Base-by-base conservation (phyloP, 2,113 vertebrate genomes). In the Paralichthys olivaceus region DNA sequence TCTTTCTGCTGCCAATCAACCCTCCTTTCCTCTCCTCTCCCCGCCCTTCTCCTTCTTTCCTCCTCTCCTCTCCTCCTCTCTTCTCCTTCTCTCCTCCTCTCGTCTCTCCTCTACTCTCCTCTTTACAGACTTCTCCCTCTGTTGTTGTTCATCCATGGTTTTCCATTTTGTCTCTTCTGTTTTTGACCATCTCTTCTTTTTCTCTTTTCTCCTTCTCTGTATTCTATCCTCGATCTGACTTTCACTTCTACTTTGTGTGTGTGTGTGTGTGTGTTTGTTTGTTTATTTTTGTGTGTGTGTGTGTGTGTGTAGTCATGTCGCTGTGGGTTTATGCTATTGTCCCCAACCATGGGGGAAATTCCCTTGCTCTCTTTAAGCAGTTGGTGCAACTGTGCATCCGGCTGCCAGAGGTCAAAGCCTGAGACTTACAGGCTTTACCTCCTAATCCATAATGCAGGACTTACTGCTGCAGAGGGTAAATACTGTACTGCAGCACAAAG, bases 1-100 rank as follows among this genome's bases (percentile, higher is more conserved):
- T 9, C 47, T 56, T 13, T 79, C 75, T 75, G 57, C 61, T 80
- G 67, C 74, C 69, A 84, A 37, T 86, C 84, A 72, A 12, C 49
- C 28, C 59, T 6, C 54, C 55, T 1, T 9, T 13, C 37, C 37
- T 13, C 34, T 3, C 11, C 34, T 2, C 34, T 2, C 9, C 34
- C 8, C 34, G 0, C 11, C 34, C 32, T 2, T 13, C 37, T 4
- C 12, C 37, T 13, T 9, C 37, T 13, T 9, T 13, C 34, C 9
- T 12, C 37, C 37, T 12, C 34, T 34, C 34, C 34, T 11, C 11
- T 4, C 11, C 11, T 12, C 37, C 37, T 12, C 11, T 12, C 37
- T 0, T 40, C 37, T 12, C n/a, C n/a, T n/a, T 6, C 32, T 34
- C 29, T 32, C 29, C 34, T 37, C 34, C n/a, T n/a, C n/a, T n/a